Evolutionary conservation across 2,113 vertebrate genomes (phyloP), one percentile per base, ranked within the genome.

Genomic region (Lathamus discolor): DNA sequence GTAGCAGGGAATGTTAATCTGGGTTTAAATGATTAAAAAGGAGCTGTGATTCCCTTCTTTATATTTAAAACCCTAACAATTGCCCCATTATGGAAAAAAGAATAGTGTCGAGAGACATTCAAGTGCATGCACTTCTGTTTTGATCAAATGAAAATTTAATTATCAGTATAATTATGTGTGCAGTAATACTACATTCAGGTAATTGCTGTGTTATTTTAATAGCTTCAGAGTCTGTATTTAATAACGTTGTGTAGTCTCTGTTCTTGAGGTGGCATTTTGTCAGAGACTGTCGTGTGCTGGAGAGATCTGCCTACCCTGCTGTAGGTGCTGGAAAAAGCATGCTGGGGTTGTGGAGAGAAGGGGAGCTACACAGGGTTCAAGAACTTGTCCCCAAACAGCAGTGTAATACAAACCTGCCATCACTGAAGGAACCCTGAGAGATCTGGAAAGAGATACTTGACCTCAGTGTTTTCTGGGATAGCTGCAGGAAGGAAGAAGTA

Each of bases 71-170:
- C 0, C 0, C 10, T 9, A 15, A 23, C 33, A 29, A 9, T 77
- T 0, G 0, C 17, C 28, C 19, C 18, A n/a, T 88, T 57, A 51
- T 39, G 48, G 29, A 83, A 54, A 79, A 83, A 75, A 57, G 0
- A 85, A 44, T 89, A 83, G 19, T 33, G 9, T 41, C 80, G 69
- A 70, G 37, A 85, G 59, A 27, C 88, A 74, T 64, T 80, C 44
- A 75, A 67, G 11, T 67, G 27, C 28, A 13, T 28, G 39, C 69
- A 29, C 43, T 90, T 85, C 43, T 80, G 33, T 83, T 93, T 83
- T 37, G 19, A 83, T 70, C 20, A 83, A 85, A 85, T n/a, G 16
- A 90, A 92, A 95, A 87, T 55, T 11, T 72, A 73, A 66, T 94
- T 95, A 33, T 82, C 23, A 35, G 16, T 69, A 4, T 57, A 79